Base-by-base conservation (phyloP, 2,113 vertebrate species). In the Urocolius indicus region DNA sequence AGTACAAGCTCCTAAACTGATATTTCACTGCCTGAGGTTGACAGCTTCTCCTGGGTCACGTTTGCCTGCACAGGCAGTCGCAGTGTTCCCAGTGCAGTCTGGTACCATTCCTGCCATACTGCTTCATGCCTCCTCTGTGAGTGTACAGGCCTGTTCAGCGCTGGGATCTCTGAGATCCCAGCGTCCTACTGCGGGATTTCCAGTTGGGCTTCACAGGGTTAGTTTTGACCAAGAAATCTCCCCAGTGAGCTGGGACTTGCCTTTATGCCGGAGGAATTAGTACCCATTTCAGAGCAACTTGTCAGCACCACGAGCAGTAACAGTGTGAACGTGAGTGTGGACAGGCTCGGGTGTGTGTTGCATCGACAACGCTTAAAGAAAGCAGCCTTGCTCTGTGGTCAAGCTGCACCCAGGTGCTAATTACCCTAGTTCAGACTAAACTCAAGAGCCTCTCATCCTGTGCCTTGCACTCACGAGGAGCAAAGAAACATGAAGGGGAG, bases 61-160 rank as follows among this genome's bases (percentile, higher is more conserved):
- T 75, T 43, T 2, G 18, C 65, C 26, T 63, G 21, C 32, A 4
- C 34, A 38, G 48, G 20, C 67, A 65, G 41, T 61, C 36, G 3
- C 8, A 27, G 14, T 46, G 32, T 49, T 18, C 21, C 6, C 16
- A 80, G 24, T 13, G 22, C 24, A 5, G 24, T n/a, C 36, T 12
- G 38, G 22, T 55, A 21, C 1, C 2, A 1, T 7, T 30, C 24
- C 20, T 61, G n/a, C n/a, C 9, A 3, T 5, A 1, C 6, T 46
- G 24, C 55, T 74, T 65, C 26, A 1, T 19, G 18, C 38, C 43
- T 79, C 32, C 30, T 17, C 3, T 0, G 0, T 19, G 34, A 55
- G 32, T 2, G 5, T 32, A 36, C 45, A 55, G 43, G 10, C 21
- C 48, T 48, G 17, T 24, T 73, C 9, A 12, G 38, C 75, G n/a